Evolutionary conservation across 2,113 vertebrate genomes (phyloP).

Genomic region (Ictalurus punctatus): DNA sequence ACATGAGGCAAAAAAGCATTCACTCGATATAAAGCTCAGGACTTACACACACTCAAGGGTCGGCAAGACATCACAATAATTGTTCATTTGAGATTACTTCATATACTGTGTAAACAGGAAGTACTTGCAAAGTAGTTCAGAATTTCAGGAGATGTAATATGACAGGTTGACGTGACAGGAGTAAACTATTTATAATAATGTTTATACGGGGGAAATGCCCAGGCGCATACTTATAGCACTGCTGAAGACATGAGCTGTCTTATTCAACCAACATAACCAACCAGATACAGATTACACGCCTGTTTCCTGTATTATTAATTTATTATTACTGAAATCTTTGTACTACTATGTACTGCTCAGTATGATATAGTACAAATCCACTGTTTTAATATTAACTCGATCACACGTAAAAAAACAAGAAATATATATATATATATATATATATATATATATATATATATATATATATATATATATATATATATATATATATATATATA

Average conservation of each 20-base stretch:
- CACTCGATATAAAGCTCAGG: not conserved
- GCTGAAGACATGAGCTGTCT: not conserved
- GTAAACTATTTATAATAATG: not conserved
- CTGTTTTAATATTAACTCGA: not conserved
- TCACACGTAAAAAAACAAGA: not conserved
- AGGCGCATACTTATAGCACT: not conserved
- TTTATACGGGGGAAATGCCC: not conserved
- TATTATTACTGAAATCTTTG: not conserved
- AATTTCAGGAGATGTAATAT: not conserved
- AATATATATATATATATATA: too few species aligned
- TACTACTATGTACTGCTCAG: not conserved
- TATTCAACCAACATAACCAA: not conserved
- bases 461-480: too few species aligned
- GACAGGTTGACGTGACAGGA: not conserved
- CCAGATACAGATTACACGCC: not conserved
- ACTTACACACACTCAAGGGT: not conserved
- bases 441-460: not conserved
- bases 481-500: not conserved
- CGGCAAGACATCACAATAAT: not conserved
- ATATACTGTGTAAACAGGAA: not conserved
- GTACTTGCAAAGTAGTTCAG: not conserved
- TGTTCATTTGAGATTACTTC: not conserved
- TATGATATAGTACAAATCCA: not conserved
- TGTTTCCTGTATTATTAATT: not conserved
- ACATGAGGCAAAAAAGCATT: not conserved